phyloP scores from a whole-genome alignment of 2,113 vertebrate species.

The Dasypus novemcinctus region DNA sequence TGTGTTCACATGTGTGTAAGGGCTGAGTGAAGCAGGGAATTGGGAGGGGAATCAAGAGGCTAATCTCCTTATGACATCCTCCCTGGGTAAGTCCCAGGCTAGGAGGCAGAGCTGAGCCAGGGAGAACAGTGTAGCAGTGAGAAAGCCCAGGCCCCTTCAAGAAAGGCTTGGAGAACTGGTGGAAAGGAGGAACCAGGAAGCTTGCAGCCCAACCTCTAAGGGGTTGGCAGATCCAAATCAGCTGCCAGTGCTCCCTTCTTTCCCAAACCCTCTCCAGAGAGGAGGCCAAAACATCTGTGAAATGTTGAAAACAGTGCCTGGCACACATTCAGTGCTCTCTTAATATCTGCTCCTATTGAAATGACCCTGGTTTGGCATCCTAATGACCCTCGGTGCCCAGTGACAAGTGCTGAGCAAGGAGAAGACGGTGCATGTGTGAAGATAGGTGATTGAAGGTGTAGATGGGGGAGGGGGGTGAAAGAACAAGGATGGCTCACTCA shows the following conservation, averaged over 20 bases:
- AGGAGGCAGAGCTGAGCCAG: neutral
- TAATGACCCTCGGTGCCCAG: neutral
- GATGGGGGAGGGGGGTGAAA: rapidly evolving
- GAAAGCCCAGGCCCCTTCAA: neutral
- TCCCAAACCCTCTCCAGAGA: neutral
- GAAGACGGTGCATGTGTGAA: neutral
- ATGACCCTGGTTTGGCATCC: neutral
- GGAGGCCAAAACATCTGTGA: neutral
- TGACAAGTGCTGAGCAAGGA: neutral
- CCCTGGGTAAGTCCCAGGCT: neutral
- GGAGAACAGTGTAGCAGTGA: neutral
- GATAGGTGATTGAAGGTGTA: no score
- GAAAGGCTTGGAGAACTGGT: neutral
- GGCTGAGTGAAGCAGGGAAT: neutral
- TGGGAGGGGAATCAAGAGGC: neutral
- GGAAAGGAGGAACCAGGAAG: neutral
- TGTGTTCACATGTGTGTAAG: rapidly evolving
- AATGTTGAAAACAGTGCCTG: rapidly evolving
- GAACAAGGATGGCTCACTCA: neutral
- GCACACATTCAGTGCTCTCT: neutral
- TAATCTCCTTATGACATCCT: neutral
- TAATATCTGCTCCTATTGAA: rapidly evolving
- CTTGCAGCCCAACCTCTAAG: neutral
- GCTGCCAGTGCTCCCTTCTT: neutral
- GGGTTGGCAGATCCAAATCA: rapidly evolving